These are phyloP conservation scores for Lichenostomus cassidix DNA, from an alignment of 2,113 vertebrate genomes.

Conservation along the genomic window DNA sequence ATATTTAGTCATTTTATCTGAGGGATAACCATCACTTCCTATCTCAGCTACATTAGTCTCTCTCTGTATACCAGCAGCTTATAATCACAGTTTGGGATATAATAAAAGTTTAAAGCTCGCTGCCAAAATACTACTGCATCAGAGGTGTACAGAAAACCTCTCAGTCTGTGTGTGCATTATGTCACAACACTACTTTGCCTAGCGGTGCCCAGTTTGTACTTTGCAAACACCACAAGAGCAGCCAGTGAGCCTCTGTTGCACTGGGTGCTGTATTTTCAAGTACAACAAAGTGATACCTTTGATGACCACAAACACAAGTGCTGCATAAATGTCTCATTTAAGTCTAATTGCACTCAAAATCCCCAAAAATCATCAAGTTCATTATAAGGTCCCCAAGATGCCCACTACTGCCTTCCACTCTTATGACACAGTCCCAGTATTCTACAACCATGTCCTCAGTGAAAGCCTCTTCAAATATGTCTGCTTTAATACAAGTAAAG, in stretches of 20 bases:
- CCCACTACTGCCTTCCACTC: not conserved
- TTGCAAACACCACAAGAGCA: not conserved
- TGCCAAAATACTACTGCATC: not conserved
- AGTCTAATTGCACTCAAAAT: not conserved
- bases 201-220: not conserved
- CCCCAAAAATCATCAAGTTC: not conserved
- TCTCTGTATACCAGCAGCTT: not conserved
- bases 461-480: not conserved
- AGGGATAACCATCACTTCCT: not conserved
- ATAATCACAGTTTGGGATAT: not conserved
- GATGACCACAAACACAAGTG: not conserved
- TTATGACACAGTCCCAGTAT: rapidly evolving
- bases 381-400: not conserved
- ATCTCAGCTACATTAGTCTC: not conserved
- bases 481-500: not conserved
- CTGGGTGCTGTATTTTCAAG: not conserved
- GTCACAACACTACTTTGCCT: not conserved
- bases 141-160: not conserved
- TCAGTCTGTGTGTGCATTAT: rapidly evolving
- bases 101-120: not conserved
- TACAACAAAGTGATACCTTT: not conserved
- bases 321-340: not conserved
- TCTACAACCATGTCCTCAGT: not conserved
- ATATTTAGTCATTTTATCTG: not conserved
- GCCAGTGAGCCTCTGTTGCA: not conserved